Percentiles rank a stretch among this genome's conserved stretches.
These are phyloP conservation scores for Empis stercorea DNA, from an alignment of 2,888 invertebrate species.

Conservation along the genomic window DNA sequence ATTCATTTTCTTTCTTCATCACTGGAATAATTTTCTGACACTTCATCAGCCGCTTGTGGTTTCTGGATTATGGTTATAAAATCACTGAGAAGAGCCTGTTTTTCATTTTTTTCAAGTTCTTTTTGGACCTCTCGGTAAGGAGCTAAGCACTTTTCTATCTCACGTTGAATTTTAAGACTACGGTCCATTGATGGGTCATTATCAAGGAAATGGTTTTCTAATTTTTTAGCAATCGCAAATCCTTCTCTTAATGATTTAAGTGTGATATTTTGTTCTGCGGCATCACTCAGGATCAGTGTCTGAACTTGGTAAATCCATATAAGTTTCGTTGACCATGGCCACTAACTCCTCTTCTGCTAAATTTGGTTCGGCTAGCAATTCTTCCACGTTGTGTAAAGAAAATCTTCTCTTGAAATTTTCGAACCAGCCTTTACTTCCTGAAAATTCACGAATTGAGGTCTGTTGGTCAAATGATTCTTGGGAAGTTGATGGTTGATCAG, in stretches of 20 bases:
- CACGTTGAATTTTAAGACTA: not conserved
- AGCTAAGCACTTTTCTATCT: conserved; percentile 1
- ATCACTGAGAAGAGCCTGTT: not conserved
- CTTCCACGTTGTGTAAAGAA: conserved; percentile 11
- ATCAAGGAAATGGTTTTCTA: not conserved
- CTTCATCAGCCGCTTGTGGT: not conserved
- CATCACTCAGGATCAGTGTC: not conserved
- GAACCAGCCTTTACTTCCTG: conserved; percentile 11
- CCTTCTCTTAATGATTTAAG: conserved; percentile 1
- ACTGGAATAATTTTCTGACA: not conserved
- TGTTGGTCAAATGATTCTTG: not conserved
- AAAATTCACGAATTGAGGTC: conserved; percentile 4
- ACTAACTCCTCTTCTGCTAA: not conserved
- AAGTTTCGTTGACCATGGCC: not conserved
- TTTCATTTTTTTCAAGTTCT: not conserved
- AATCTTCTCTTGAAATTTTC: conserved; percentile 8
- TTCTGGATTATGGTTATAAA: conserved; percentile 1
- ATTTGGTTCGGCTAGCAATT: not conserved
- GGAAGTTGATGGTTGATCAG: not conserved
- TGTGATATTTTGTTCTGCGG: not conserved
- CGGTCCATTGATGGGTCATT: not conserved
- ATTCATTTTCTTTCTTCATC: not conserved
- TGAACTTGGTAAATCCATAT: not conserved
- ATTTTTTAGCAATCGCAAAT: not conserved
- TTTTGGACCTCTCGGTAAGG: not conserved